These are phyloP conservation scores for Amblyornis subalaris DNA, from an alignment of 2,113 vertebrate species.

Conservation along the genomic window DNA sequence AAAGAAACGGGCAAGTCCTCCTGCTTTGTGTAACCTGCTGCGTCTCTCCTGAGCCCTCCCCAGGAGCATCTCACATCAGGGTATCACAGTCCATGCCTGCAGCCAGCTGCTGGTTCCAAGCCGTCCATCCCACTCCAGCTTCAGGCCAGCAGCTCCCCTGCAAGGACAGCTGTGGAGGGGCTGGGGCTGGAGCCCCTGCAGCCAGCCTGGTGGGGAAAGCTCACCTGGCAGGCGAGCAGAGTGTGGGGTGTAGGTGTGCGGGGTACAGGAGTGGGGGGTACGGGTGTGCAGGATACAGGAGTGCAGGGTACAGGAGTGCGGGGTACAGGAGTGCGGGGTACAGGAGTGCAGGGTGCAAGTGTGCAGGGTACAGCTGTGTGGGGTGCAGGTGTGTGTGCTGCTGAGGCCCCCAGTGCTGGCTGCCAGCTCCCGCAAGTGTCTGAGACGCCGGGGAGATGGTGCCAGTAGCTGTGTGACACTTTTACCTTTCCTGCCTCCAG, in stretches of 20 bases:
- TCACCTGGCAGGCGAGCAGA: not conserved
- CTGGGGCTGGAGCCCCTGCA: not conserved
- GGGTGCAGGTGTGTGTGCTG: not conserved
- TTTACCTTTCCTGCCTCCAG: conserved; percentile 77
- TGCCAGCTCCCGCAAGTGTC: accelerated
- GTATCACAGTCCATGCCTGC: not conserved
- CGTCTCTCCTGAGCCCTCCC: not conserved
- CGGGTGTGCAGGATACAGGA: too few species aligned
- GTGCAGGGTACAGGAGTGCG: too few species aligned
- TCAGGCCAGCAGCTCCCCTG: accelerated
- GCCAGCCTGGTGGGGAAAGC: not conserved
- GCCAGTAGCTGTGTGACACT: accelerated
- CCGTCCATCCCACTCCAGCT: not conserved
- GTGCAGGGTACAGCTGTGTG: not conserved
- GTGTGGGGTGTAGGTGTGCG: accelerated
- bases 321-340: not conserved
- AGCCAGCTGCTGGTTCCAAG: not conserved
- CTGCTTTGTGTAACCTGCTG: not conserved
- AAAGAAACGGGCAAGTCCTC: not conserved
- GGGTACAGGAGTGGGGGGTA: not conserved
- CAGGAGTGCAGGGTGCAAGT: too few species aligned
- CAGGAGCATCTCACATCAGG: accelerated
- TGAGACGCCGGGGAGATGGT: accelerated
- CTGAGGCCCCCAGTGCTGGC: not conserved
- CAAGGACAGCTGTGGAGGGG: not conserved